Evolutionary conservation across 2,113 vertebrate species (phyloP), one percentile per base, ranked within the genome.

Genomic region (Vidua chalybeata): DNA sequence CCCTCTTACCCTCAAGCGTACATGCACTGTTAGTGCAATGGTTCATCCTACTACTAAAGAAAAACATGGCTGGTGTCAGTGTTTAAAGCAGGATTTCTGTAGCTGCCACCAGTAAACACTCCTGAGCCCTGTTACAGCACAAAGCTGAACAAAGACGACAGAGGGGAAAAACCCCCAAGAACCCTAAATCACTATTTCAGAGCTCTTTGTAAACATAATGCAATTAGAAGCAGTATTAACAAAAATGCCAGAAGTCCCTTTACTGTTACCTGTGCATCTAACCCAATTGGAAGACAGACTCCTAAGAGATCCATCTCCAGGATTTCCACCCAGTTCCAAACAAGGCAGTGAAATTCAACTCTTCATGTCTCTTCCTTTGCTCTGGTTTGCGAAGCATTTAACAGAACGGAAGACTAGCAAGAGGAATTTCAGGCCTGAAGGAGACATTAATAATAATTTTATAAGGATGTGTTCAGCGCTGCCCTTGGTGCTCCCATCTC

Each of bases 331-430:
- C 94, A 93, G 94, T 96, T 96, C 91, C 91, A 91, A 96, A 97
- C 92, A 97, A 94, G 95, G 88, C 97, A 97, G 95, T 97, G 93
- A 96, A 97, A 97, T 97, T 97, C 94, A 97, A 92, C 93, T 96
- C 93, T 97, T 96, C 96, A 82, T 30, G 91, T 97, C 94, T 96
- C 95, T 96, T 97, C 94, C 92, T 97, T 95, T 96, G 91, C 95
- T 95, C 83, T 84, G 94, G 93, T 93, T 97, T 97, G 75, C 46
- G 91, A 93, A 92, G 93, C 92, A 96, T 94, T 96, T 96, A 95
- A 97, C 87, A 94, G 94, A 94, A 89, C 4, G 45, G 92, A 96
- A 96, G 96, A 97, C 90, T 96, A 96, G 92, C 96, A 95, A 97
- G 94, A 96, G 96, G 96, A 97, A 95, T 97, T 96, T 95, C 93